Conservation (phyloP, 2,113 vertebrate species). For the Addax nasomaculatus region DNA sequence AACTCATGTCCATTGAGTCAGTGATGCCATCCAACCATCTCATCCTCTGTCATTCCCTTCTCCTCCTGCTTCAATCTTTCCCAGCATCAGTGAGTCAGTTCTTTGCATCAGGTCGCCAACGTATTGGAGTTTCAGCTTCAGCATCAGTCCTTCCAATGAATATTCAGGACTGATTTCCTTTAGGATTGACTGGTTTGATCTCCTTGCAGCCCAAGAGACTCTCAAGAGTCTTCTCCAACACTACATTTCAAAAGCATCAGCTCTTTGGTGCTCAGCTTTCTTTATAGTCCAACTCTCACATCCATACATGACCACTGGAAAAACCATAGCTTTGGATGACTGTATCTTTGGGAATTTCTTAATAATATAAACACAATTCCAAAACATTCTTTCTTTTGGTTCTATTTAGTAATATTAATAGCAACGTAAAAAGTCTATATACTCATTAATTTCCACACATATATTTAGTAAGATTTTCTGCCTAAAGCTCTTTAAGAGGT, state of each 20-base stretch:
- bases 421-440: not conserved
- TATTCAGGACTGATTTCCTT: not conserved
- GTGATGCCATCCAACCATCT: not conserved
- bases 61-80: not conserved
- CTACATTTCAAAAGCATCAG: not conserved
- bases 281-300: not conserved
- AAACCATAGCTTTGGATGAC: not conserved
- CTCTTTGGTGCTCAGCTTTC: not conserved
- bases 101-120: not conserved
- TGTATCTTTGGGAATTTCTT: not conserved
- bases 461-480: not conserved
- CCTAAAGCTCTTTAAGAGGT: not conserved
- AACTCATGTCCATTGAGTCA: not conserved
- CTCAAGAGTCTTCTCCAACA: not conserved
- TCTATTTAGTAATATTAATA: not conserved
- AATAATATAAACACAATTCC: not conserved
- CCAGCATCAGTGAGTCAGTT: not conserved
- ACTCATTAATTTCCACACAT: not conserved
- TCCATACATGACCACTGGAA: not conserved
- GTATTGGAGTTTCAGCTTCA: not conserved
- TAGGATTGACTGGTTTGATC: not conserved
- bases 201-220: not conserved
- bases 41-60: not conserved
- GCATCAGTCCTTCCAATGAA: not conserved
- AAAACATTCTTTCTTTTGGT: not conserved